Conservation (phyloP, 2,888 invertebrate species). For the Leptura quadrifasciata region DNA sequence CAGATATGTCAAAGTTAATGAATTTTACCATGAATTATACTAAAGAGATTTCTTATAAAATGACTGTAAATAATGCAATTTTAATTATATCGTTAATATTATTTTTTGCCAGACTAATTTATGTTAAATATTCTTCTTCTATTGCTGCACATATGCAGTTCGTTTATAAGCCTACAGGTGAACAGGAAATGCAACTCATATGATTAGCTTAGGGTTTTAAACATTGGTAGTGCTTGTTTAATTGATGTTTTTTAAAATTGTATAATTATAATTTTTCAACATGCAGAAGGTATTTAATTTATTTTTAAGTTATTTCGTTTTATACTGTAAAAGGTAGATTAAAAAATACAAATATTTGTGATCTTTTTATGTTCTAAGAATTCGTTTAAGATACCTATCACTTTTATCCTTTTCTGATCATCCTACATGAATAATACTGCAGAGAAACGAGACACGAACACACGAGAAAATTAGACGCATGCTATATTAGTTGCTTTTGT, state of each 20-base stretch:
- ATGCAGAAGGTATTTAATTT: no score
- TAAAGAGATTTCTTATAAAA: constrained; percentile 38
- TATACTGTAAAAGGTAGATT: not conserved
- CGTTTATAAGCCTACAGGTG: constrained; percentile 44
- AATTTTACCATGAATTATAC: constrained; percentile 26
- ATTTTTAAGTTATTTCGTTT: not conserved
- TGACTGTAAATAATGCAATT: constrained; percentile 33
- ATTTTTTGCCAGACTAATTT: constrained; percentile 33
- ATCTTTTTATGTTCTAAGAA: not conserved
- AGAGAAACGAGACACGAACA: no score
- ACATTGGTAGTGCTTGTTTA: not conserved
- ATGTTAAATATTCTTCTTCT: constrained; percentile 38
- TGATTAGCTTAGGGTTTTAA: constrained; percentile 4
- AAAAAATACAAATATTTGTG: not conserved
- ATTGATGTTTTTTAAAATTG: not conserved
- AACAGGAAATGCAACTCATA: constrained; percentile 48
- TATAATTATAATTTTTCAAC: not conserved
- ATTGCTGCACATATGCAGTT: constrained; percentile 42
- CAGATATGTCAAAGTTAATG: constrained; percentile 26
- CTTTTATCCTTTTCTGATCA: no score
- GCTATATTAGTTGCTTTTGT: no score
- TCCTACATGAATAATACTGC: no score
- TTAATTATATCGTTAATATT: constrained; percentile 36
- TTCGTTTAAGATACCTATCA: no score
- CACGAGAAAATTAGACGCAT: no score